Base-by-base conservation (phyloP, 2,797 vertebrate species). In the Dipus sagitta region DNA sequence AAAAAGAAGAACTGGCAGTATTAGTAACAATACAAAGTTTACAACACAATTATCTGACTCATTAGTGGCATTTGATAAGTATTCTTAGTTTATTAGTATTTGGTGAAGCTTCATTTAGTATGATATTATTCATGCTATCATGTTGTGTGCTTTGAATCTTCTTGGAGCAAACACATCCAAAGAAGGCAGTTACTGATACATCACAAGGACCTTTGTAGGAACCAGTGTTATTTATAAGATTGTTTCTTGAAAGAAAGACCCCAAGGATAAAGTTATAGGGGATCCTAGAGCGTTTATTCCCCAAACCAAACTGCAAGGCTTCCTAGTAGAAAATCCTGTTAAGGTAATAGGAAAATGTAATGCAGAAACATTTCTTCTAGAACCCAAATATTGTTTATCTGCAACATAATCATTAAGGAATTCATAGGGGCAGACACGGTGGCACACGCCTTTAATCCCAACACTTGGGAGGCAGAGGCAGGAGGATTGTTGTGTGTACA, bases 361-460 rank as follows among this genome's bases (percentile, higher is more conserved):
- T 78, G 13, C 2, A 91, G 30, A 18, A 18, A 2, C 1, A 21
- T 76, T 76, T 82, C 64, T 85, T 80, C n/a, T 74, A 93, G 85
- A 47, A 70, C 14, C 21, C 72, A 78, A 72, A 84, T 72, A 65
- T 67, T 67, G 10, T 38, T 77, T 92, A 34, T 60, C 15, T 18
- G 67, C 70, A 77, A 77, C 24, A 67, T 32, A 72, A 82, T 52
- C 20, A 71, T 87, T 74, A 96, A 78, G 62, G 52, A 88, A 72
- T 79, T 64, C 47, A 47, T 47, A 47, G 47, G 47, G 47, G 8
- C 11, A 11, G 9, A 11, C 47, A 11, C 11, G 9, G 6, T 47
- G 47, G 47, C 9, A 7, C 47, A 47, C 9, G 47, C 47, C 9
- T 47, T 47, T 47, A 47, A 47, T 47, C 47, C 47, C 47, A 47